phyloP scores from a whole-genome alignment of 2,797 vertebrate genomes.

The Falco naumanni region DNA sequence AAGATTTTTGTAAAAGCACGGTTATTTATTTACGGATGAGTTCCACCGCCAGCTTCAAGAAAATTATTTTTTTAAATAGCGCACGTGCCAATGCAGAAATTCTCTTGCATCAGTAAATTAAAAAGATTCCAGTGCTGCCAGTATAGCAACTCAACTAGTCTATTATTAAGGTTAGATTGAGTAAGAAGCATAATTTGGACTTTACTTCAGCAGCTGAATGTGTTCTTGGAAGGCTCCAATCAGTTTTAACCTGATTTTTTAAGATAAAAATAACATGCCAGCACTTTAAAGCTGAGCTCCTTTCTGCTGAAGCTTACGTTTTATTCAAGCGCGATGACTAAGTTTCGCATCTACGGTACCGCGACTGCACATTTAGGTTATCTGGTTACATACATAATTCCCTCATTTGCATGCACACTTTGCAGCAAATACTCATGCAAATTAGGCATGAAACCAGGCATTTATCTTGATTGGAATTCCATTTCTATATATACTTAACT shows the following conservation, averaged over 20 bases:
- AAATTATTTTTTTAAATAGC: neutral
- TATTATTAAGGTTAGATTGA: conserved; percentile 17
- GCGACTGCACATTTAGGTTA: neutral
- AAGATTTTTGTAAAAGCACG: neutral
- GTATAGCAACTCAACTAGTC: neutral
- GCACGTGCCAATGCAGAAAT: neutral
- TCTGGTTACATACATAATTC: neutral
- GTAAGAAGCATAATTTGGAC: neutral
- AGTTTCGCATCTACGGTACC: neutral
- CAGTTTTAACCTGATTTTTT: conserved; percentile 28
- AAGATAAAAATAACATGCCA: neutral
- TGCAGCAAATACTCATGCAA: conserved; percentile 48
- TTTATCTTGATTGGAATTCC: conserved; percentile 44
- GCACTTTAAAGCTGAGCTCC: neutral
- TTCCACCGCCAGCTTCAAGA: conserved; percentile 11
- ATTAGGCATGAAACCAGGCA: conserved; percentile 1
- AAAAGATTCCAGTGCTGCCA: neutral
- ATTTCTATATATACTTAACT: neutral
- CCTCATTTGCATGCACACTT: conserved; percentile 24
- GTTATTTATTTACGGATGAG: conserved; percentile 23
- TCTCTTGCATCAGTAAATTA: neutral
- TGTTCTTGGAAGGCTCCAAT: conserved; percentile 28
- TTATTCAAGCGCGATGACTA: neutral
- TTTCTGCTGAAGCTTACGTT: neutral
- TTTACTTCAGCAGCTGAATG: conserved; percentile 8